A percentile compares a stretch with the other conserved stretches of the same genome.
Evolutionary conservation across 2,113 vertebrate species (phyloP).

Genomic region (Campylomormyrus tamandua): DNA sequence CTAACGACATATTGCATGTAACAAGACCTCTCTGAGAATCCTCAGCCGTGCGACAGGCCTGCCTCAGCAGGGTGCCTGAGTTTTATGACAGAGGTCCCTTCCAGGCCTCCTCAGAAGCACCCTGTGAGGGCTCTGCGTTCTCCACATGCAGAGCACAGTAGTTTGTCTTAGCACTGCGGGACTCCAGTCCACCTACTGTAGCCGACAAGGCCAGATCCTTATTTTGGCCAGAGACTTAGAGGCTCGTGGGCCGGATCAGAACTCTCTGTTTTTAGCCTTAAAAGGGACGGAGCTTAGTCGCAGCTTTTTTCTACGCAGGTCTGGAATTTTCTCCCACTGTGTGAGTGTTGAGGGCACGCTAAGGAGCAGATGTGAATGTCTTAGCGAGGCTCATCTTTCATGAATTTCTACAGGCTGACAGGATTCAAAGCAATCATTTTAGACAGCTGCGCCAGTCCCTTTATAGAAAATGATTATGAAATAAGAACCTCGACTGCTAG

Average conservation of each 20-base stretch:
- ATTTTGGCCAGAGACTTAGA: slow-evolving; percentile 29
- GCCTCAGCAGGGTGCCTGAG: neutral
- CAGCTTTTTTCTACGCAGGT: neutral
- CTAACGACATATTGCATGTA: slow-evolving; percentile 23
- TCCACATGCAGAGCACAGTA: neutral
- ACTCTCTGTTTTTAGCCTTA: slow-evolving; percentile 63
- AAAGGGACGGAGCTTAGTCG: slow-evolving; percentile 48
- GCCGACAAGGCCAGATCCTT: neutral
- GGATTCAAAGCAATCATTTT: slow-evolving; percentile 12
- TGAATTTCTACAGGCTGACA: neutral
- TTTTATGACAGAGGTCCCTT: neutral
- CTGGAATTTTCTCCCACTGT: slow-evolving; percentile 32
- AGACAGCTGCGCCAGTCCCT: neutral
- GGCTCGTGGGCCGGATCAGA: slow-evolving; percentile 47
- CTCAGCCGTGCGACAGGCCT: neutral
- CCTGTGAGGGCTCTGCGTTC: neutral
- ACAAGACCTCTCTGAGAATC: slow-evolving; percentile 5
- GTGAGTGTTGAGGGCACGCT: slow-evolving; percentile 3
- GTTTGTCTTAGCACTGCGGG: neutral
- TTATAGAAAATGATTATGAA: neutral
- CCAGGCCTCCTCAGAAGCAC: neutral
- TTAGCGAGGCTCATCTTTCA: neutral
- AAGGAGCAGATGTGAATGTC: neutral
- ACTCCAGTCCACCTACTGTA: neutral
- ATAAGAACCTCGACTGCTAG: neutral